Conservation (phyloP, 2,797 vertebrate genomes). For the Muraenolepis orangiensis region DNA sequence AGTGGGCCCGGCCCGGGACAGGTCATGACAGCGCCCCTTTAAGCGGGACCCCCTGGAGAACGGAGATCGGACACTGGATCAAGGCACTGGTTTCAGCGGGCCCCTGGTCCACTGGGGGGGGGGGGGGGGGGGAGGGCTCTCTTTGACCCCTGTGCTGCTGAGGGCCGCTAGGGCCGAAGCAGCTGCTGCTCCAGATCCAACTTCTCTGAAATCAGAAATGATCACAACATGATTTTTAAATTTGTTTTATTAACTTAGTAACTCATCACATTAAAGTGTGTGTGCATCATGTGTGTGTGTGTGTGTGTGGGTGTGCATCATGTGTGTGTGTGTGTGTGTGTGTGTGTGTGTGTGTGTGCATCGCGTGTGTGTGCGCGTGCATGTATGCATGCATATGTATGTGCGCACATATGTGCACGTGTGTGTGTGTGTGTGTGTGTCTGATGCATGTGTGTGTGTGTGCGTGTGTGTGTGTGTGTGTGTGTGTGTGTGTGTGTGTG, state of each 20-base stretch:
- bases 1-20: constrained; percentile 48
- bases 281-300: not conserved
- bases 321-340: too few species aligned
- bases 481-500: too few species aligned
- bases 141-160: constrained; percentile 81
- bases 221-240: not conserved
- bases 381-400: not conserved
- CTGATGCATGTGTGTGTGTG: too few species aligned
- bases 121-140: constrained; percentile 69
- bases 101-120: constrained; percentile 54
- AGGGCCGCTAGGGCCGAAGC: constrained; percentile 69
- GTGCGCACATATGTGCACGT: too few species aligned
- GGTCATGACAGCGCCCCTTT: constrained; percentile 69
- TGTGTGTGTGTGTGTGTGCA: not conserved
- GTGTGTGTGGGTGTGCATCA: too few species aligned
- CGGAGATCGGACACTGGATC: constrained; percentile 81
- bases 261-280: not conserved
- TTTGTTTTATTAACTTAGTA: not conserved
- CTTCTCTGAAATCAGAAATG: constrained; percentile 60
- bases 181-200: constrained; percentile 75
- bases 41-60: constrained; percentile 68
- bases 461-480: too few species aligned
- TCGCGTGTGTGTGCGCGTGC: not conserved
- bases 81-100: constrained; percentile 91
- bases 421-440: too few species aligned